phyloP scores from a whole-genome alignment of 1,140 invertebrate species.

The Branchinecta lynchi region DNA sequence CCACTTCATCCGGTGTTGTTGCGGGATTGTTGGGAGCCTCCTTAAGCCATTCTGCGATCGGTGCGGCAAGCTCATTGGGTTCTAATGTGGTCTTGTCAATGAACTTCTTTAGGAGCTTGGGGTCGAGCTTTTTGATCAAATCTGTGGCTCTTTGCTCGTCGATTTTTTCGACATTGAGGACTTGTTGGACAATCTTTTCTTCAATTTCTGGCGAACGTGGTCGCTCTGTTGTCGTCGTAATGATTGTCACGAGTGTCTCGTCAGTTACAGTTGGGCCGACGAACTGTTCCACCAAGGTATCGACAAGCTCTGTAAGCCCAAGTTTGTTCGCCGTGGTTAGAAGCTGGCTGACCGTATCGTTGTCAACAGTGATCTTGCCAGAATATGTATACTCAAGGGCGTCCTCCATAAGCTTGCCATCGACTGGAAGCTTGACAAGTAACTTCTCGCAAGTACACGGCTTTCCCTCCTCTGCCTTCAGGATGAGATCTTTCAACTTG shows the following conservation, averaged over 20 bases:
- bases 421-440: not conserved
- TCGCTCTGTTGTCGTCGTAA: not conserved
- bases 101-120: not conserved
- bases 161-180: not conserved
- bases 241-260: not conserved
- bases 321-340: not conserved
- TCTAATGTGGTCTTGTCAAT: not conserved
- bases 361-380: not conserved
- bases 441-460: not conserved
- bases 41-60: not conserved
- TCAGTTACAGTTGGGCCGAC: not conserved
- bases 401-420: not conserved
- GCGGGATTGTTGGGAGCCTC: not conserved
- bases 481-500: not conserved
- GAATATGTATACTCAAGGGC: not conserved
- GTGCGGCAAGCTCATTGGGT: not conserved
- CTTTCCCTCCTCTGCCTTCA: not conserved
- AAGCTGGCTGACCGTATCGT: not conserved
- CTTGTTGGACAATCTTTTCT: not conserved
- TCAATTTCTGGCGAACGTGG: not conserved
- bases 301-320: not conserved
- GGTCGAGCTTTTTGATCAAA: not conserved
- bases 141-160: not conserved
- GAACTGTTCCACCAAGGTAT: not conserved
- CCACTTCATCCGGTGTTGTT: not conserved